Evolutionary conservation across 2,888 invertebrate species (phyloP).

Genomic region (Ellobium chinense): DNA sequence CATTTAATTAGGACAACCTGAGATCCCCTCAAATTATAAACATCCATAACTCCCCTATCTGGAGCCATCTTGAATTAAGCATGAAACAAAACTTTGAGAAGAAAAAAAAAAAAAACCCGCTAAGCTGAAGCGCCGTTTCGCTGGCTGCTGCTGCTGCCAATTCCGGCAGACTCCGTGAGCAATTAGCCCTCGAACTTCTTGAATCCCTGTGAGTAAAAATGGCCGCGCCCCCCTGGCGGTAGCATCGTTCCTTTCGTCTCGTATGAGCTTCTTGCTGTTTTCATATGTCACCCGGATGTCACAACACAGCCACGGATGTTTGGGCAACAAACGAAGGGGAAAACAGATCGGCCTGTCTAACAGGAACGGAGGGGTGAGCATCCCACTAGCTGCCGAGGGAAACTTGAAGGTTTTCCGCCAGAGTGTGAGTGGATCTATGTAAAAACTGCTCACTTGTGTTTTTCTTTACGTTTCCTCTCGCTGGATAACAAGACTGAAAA

Average conservation of each 20-base stretch:
- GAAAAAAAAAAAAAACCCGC: background rate
- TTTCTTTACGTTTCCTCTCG: too few species aligned
- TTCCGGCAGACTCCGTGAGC: background rate
- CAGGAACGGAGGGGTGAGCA: background rate
- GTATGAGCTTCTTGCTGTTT: constrained; percentile 1
- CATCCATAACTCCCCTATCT: background rate
- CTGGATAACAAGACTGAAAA: too few species aligned
- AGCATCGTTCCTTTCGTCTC: background rate
- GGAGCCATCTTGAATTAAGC: too few species aligned
- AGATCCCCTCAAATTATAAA: background rate
- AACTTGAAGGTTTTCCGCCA: too few species aligned
- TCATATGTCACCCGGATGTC: constrained; percentile 23
- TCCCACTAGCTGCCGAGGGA: too few species aligned
- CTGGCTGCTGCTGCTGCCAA: background rate
- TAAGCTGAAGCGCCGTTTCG: background rate
- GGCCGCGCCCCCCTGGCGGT: background rate
- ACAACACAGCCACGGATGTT: constrained; percentile 17
- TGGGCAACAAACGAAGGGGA: background rate
- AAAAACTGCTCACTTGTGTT: too few species aligned
- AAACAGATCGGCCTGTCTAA: background rate
- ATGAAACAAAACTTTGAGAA: background rate
- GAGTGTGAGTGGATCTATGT: too few species aligned
- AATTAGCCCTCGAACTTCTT: background rate
- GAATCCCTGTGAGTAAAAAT: background rate
- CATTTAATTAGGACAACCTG: background rate